These are phyloP conservation scores for Cirrhinus molitorella DNA, from an alignment of 2,797 vertebrate species.

Conservation along the genomic window DNA sequence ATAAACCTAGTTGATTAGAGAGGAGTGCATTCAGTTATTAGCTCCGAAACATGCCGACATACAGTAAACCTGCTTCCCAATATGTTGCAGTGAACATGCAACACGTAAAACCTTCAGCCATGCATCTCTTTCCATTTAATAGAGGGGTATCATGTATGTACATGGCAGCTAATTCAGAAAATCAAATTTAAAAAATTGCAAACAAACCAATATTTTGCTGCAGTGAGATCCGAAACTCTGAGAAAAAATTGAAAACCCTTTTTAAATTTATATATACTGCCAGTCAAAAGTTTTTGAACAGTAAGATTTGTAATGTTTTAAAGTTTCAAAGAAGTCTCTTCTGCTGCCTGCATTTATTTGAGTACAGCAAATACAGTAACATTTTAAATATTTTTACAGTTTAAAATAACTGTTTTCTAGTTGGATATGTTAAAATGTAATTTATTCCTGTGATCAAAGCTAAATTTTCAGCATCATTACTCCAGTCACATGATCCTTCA, in stretches of 20 bases:
- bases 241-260: not conserved
- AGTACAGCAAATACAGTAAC: too few species aligned
- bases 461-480: too few species aligned
- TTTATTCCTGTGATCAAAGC: too few species aligned
- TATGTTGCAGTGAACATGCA: constrained; percentile 84
- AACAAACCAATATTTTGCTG: not conserved
- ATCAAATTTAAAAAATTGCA: not conserved
- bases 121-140: constrained; percentile 86
- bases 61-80: constrained; percentile 78
- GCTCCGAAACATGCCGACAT: constrained; percentile 80
- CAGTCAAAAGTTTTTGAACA: too few species aligned
- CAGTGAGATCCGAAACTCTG: not conserved
- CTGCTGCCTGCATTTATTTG: too few species aligned
- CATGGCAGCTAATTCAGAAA: constrained; percentile 64
- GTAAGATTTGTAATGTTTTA: too few species aligned
- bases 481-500: too few species aligned
- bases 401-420: too few species aligned
- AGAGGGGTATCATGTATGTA: constrained; percentile 85
- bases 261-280: too few species aligned
- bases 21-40: constrained; percentile 61
- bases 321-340: too few species aligned
- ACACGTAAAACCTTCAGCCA: constrained; percentile 81
- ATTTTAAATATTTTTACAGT: too few species aligned
- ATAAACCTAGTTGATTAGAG: constrained; percentile 56
- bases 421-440: too few species aligned